Evolutionary conservation across 2,113 vertebrate species (phyloP), one percentile per base, ranked within the genome.

Genomic region (Lucifuga dentata): DNA sequence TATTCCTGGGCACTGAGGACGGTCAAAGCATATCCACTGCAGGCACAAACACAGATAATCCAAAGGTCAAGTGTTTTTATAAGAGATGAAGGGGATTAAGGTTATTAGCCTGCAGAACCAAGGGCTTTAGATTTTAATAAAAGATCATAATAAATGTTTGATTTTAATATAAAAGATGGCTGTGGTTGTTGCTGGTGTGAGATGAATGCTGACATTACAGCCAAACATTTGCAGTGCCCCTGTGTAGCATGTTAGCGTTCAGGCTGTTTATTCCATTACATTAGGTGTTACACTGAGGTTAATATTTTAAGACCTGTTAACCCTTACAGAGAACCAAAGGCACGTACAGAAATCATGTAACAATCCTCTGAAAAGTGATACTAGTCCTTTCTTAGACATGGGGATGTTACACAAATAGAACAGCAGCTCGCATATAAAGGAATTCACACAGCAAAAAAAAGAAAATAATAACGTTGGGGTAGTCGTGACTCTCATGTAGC

Each of bases 1-100:
- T n/a, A n/a, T 81, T 78, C 50, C 77, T 71, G 41, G 63, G 66
- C 75, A 77, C 26, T 77, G 72, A 44, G 46, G 83, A n/a, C n/a
- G n/a, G n/a, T n/a, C n/a, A n/a, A n/a, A n/a, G n/a, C n/a, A n/a
- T n/a, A n/a, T n/a, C n/a, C n/a, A n/a, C n/a, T n/a, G n/a, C n/a
- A n/a, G n/a, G n/a, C n/a, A n/a, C n/a, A n/a, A n/a, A n/a, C n/a
- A n/a, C n/a, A n/a, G n/a, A n/a, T n/a, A n/a, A n/a, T n/a, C n/a
- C n/a, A n/a, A n/a, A n/a, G n/a, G n/a, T n/a, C n/a, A n/a, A n/a
- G n/a, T n/a, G n/a, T n/a, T n/a, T n/a, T n/a, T n/a, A n/a, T n/a
- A n/a, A n/a, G n/a, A n/a, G n/a, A n/a, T n/a, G n/a, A n/a, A n/a
- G n/a, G n/a, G n/a, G n/a, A n/a, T n/a, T n/a, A n/a, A n/a, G n/a